phyloP scores from a whole-genome alignment of 2,113 vertebrate genomes.

The Quiscalus mexicanus region DNA sequence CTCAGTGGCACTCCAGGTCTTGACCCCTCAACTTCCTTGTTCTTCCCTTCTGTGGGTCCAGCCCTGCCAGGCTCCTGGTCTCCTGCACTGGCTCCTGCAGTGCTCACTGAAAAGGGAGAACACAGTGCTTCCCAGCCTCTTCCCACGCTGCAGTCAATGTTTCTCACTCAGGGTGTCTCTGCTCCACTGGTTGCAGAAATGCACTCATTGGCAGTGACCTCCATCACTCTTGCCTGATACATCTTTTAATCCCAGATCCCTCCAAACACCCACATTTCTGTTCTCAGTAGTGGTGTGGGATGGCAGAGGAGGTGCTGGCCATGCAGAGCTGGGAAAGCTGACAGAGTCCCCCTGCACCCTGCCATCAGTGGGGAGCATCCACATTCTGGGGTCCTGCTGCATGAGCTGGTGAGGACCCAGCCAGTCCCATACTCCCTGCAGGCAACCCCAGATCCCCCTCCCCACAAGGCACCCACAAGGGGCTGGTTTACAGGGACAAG shows the following conservation, averaged over 20 bases:
- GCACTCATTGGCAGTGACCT: not conserved
- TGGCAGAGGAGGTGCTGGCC: not conserved
- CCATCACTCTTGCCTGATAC: not conserved
- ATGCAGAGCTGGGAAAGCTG: rapidly evolving
- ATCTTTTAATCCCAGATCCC: not conserved
- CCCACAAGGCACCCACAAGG: not conserved
- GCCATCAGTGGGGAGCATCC: not conserved
- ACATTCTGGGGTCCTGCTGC: not conserved
- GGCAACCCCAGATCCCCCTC: rapidly evolving
- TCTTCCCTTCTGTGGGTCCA: not conserved
- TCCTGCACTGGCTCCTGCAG: no score
- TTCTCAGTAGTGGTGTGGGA: rapidly evolving
- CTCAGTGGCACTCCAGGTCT: not conserved
- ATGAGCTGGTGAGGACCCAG: not conserved
- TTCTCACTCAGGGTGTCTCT: not conserved
- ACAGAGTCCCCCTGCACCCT: rapidly evolving
- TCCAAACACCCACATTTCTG: not conserved
- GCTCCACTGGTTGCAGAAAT: not conserved
- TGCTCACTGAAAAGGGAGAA: rapidly evolving
- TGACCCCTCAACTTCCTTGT: not conserved
- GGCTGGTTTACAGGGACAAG: not conserved
- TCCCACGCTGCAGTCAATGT: rapidly evolving
- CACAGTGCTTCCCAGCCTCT: rapidly evolving
- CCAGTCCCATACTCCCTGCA: rapidly evolving
- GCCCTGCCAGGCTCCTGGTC: not conserved